Percentiles rank a stretch among this genome's conserved stretches.
Conservation (phyloP, 2,888 invertebrate genomes). For the Cheilosia vulpina region DNA sequence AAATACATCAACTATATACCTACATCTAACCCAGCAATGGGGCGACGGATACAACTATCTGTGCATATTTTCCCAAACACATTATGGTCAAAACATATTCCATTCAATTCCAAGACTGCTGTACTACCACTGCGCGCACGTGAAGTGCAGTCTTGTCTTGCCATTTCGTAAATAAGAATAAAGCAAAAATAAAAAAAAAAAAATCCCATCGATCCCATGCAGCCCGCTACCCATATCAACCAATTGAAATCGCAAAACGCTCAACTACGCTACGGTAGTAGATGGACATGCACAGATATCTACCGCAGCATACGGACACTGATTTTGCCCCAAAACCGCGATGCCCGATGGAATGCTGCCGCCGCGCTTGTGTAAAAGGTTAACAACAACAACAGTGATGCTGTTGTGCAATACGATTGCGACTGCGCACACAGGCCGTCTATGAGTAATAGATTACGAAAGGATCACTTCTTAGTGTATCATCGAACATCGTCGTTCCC, state of each 20-base stretch:
- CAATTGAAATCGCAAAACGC: constrained; percentile 64
- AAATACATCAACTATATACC: constrained; percentile 23
- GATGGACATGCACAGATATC: constrained; percentile 61
- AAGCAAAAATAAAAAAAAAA: background rate
- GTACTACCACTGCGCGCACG: background rate
- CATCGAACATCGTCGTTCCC: constrained; percentile 48
- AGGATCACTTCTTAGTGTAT: constrained; percentile 50
- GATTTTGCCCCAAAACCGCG: constrained; percentile 44
- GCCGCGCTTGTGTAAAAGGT: constrained; percentile 55
- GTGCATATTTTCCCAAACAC: constrained; percentile 42
- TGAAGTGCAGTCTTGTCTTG: constrained; percentile 40
- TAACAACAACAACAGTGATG: constrained; percentile 35
- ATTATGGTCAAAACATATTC: constrained; percentile 53
- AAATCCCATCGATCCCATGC: constrained; percentile 4
- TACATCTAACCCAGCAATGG: constrained; percentile 25
- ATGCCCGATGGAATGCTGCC: constrained; percentile 44
- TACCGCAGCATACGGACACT: constrained; percentile 1
- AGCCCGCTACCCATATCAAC: constrained; percentile 51
- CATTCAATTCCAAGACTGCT: constrained; percentile 24
- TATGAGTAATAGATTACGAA: constrained; percentile 62
- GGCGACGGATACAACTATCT: constrained; percentile 35
- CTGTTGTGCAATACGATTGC: constrained; percentile 65
- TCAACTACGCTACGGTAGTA: constrained; percentile 46
- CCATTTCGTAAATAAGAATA: constrained; percentile 35
- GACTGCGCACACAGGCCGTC: constrained; percentile 32